A percentile compares a stretch with the other conserved stretches of the same genome.
Conservation (phyloP, 2,113 vertebrate genomes). For the Cnemophilus loriae region DNA sequence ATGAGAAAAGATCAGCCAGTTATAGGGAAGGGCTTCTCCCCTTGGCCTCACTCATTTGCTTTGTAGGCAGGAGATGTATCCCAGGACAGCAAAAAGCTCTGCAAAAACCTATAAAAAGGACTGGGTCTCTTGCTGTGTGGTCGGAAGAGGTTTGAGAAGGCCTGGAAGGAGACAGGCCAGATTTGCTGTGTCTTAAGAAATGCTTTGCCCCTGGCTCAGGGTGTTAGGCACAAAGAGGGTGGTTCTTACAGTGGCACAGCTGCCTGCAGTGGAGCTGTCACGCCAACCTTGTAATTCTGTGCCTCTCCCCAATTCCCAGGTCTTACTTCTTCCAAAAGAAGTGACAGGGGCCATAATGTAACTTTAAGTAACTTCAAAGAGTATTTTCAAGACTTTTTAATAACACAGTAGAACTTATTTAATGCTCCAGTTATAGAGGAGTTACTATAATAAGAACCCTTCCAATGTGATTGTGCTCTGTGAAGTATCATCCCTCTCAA, state of each 20-base stretch:
- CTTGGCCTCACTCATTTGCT: not conserved
- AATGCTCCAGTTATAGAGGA: conserved; percentile 22
- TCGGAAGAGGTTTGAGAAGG: not conserved
- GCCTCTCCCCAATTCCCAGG: not conserved
- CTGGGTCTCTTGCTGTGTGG: accelerated
- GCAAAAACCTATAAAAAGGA: accelerated
- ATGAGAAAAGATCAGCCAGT: not conserved
- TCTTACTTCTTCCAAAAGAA: not conserved
- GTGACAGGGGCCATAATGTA: not conserved
- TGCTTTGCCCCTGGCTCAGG: not conserved
- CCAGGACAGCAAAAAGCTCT: not conserved
- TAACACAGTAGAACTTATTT: conserved; percentile 34
- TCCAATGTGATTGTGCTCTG: conserved; percentile 39
- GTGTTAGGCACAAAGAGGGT: accelerated
- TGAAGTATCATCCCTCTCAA: conserved; percentile 51
- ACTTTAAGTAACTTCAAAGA: conserved; percentile 24
- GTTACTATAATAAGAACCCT: conserved; percentile 49
- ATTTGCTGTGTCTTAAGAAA: not conserved
- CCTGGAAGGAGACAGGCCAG: not conserved
- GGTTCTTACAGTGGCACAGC: not conserved
- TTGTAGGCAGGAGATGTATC: not conserved
- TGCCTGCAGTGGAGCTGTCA: not conserved
- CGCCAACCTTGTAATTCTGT: accelerated
- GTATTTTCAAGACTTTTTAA: conserved; percentile 20
- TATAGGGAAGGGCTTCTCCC: not conserved